phyloP scores from a whole-genome alignment of 2,888 invertebrate species.

The Nephrotoma appendiculata region DNA sequence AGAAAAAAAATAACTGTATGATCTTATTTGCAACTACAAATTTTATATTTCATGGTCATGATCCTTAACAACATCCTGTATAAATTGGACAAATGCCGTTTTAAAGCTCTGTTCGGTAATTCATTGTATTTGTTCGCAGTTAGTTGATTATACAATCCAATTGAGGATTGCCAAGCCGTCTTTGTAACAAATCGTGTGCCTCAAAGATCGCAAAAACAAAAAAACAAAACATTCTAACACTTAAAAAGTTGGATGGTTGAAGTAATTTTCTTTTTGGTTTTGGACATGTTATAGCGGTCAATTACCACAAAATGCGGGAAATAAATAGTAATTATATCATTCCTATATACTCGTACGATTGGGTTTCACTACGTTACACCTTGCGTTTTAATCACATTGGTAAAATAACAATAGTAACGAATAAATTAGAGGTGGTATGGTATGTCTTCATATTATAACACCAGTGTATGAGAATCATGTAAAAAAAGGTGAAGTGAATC shows the following conservation, averaged over 20 bases:
- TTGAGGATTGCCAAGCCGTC: background rate
- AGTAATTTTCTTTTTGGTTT: background rate
- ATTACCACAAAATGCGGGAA: background rate
- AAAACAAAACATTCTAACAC: background rate
- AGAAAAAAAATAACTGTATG: too few relatives aligned
- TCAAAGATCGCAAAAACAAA: background rate
- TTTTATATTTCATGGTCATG: too few relatives aligned
- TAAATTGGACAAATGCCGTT: too few relatives aligned
- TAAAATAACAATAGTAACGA: background rate
- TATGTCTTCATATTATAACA: background rate
- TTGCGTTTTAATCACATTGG: background rate
- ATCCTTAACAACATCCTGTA: too few relatives aligned
- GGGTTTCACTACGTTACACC: background rate
- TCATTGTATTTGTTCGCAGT: too few relatives aligned
- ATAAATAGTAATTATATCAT: background rate
- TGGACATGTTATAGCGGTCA: background rate
- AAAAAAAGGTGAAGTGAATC: background rate
- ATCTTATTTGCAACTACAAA: too few relatives aligned
- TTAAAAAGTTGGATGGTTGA: background rate
- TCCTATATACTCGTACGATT: background rate
- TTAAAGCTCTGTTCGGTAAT: too few relatives aligned
- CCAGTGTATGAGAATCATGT: background rate
- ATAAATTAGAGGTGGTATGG: background rate
- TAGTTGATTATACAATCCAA: background rate
- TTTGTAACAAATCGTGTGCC: background rate